These are phyloP conservation scores for Brachyhypopomus gauderio DNA, from an alignment of 2,113 vertebrate genomes.

Conservation along the genomic window DNA sequence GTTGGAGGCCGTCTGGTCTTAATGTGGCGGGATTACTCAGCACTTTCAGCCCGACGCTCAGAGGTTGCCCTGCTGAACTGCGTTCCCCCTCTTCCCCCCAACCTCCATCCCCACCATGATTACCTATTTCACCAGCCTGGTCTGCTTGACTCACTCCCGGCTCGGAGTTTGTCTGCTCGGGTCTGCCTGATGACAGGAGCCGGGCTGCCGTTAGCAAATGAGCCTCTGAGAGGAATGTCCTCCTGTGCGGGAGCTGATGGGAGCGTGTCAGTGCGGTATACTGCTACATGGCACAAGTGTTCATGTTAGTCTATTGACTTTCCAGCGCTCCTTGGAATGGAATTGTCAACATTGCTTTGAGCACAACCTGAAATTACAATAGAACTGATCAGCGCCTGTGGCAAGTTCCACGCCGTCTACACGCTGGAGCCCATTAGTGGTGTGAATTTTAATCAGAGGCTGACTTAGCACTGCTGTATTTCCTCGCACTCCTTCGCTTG, in stretches of 20 bases:
- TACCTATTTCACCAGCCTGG: slow-evolving; percentile 63
- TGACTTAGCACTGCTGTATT: slow-evolving; percentile 42
- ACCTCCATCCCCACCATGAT: slow-evolving; percentile 62
- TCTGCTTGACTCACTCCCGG: slow-evolving; percentile 20
- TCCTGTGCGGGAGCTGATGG: slow-evolving; percentile 23
- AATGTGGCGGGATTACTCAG: slow-evolving; percentile 67
- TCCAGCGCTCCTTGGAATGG: slow-evolving; percentile 10
- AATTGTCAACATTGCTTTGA: slow-evolving; percentile 21
- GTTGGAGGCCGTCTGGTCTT: slow-evolving; percentile 51
- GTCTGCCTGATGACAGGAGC: slow-evolving; percentile 40
- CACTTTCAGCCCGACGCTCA: slow-evolving; percentile 61
- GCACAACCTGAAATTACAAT: slow-evolving; percentile 17
- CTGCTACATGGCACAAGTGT: background rate
- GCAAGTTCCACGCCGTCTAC: slow-evolving; percentile 29
- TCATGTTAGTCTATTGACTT: slow-evolving; percentile 31
- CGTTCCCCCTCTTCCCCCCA: slow-evolving; percentile 41
- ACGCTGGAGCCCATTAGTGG: slow-evolving; percentile 44
- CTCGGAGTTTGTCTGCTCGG: slow-evolving; percentile 55
- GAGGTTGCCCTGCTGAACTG: slow-evolving; percentile 47
- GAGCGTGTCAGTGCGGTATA: background rate
- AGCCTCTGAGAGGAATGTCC: slow-evolving; percentile 28
- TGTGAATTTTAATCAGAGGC: slow-evolving; percentile 54
- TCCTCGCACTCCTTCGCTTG: slow-evolving; percentile 49
- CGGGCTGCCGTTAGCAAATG: slow-evolving; percentile 33
- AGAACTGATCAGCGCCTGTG: slow-evolving; percentile 34